Evolutionary conservation across 1,140 invertebrate species (phyloP).

Genomic region (Sycophila sp.): DNA sequence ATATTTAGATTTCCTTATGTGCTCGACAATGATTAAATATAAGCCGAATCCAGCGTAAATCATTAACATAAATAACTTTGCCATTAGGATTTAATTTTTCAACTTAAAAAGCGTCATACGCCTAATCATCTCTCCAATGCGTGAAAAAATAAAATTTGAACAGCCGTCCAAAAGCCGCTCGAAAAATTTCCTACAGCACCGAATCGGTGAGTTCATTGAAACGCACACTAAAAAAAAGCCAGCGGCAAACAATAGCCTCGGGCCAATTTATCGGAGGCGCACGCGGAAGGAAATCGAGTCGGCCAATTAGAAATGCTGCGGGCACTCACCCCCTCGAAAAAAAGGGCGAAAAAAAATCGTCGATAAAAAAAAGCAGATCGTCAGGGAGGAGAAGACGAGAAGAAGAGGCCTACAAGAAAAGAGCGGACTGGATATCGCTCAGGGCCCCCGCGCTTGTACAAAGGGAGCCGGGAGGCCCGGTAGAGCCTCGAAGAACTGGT

Average conservation of each 20-base stretch:
- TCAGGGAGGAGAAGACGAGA: not conserved
- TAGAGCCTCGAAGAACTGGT: conserved; percentile 35
- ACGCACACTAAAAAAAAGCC: not conserved
- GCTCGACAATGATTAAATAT: too few species aligned
- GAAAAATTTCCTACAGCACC: too few species aligned
- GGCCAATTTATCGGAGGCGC: conserved; percentile 32
- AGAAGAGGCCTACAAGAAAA: not conserved
- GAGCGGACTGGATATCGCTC: not conserved
- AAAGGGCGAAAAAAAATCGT: not conserved
- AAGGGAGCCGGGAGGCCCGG: not conserved
- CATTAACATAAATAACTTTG: too few species aligned
- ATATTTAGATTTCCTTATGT: too few species aligned
- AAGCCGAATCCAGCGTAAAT: too few species aligned
- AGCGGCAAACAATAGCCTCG: not conserved
- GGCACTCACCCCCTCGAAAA: conserved; percentile 30
- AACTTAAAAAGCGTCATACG: too few species aligned
- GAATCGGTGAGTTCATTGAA: too few species aligned
- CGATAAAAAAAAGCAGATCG: not conserved
- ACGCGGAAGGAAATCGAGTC: conserved; percentile 59
- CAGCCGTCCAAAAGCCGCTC: too few species aligned
- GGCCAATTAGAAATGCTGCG: conserved; percentile 57
- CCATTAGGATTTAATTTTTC: too few species aligned
- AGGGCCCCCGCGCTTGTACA: conserved; percentile 5
- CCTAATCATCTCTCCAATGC: too few species aligned
- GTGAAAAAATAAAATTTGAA: too few species aligned